phyloP scores from a whole-genome alignment of 2,888 invertebrate genomes.

The Branchipolynoe longqiensis region DNA sequence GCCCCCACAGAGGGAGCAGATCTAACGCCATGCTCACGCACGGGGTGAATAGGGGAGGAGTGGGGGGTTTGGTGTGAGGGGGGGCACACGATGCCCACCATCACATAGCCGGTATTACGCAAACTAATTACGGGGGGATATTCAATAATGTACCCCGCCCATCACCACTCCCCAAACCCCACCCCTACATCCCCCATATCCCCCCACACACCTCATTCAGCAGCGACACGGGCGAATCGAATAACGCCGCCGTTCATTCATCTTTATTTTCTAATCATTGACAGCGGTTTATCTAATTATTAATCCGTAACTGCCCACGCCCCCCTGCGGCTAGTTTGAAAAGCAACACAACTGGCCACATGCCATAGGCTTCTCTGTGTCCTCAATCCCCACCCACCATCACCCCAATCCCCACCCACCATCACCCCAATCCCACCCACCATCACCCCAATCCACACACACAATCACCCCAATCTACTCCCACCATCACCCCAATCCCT shows the following conservation, averaged over 20 bases:
- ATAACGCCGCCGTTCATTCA: conserved; percentile 17
- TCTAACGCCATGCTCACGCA: too few species aligned
- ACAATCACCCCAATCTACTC: neutral
- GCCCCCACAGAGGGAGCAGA: too few species aligned
- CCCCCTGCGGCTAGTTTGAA: neutral
- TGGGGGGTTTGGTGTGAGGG: too few species aligned
- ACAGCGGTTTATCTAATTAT: conserved; percentile 48
- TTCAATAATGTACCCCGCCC: too few species aligned
- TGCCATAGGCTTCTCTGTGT: too few species aligned
- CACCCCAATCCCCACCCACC: neutral
- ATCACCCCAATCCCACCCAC: neutral
- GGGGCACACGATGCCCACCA: neutral
- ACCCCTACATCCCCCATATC: too few species aligned
- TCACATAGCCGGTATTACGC: neutral
- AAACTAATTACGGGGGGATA: conserved; percentile 32
- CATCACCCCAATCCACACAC: neutral
- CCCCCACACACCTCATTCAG: neutral
- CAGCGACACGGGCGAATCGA: conserved; percentile 10
- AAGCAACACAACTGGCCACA: conserved; percentile 34
- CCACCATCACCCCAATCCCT: neutral
- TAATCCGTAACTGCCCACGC: conserved; percentile 33
- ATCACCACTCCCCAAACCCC: too few species aligned
- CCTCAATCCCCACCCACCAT: neutral
- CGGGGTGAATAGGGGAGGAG: too few species aligned
- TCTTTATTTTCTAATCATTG: conserved; percentile 55